Base-by-base conservation (phyloP, 1,140 invertebrate genomes). In the Philotrypesis tridentata region DNA sequence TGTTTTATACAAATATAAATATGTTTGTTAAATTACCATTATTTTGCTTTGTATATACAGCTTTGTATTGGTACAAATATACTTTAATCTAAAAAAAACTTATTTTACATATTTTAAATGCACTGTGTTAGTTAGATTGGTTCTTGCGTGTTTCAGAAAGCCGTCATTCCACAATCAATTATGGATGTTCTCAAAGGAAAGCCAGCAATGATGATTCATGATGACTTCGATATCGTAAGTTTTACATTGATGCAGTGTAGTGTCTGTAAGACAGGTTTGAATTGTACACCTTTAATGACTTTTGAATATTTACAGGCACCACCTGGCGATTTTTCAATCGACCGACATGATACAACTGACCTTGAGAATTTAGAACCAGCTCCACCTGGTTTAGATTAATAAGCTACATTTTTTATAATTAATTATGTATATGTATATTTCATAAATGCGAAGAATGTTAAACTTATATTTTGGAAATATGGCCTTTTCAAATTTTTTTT, bases 91-190 rank as follows among this genome's bases (percentile, higher is more conserved):
- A 37, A 11, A 43, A 43, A 43, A 43, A 43, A 11, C 7, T 37
- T 37, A 37, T 43, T 55, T 55, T 21, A 55, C 48, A n/a, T 55
- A 6, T 21, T n/a, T 55, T 4, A 55, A n/a, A 7, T 55, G 0
- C 3, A 55, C 17, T 14, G 5, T n/a, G 17, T 5, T 55, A 7
- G 7, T 48, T 0, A 55, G 48, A 6, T 80, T 27, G 61, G 80
- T 81, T 86, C 79, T 63, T 78, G 43, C 23, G 79, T 79, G 68
- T 83, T 88, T 55, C 85, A 93, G 92, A 92, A 93, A 86, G 89
- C 92, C 12, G 92, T 93, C 82, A 92, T 94, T 87, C 90, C 93
- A 37, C 90, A 92, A 84, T 89, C 91, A 61, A 91, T 93, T 77
- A 92, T 94, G 92, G 93, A 94, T 85, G 91, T 94, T 40, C 88